Conservation (phyloP, 2,113 vertebrate genomes). For the Deroptyus accipitrinus region DNA sequence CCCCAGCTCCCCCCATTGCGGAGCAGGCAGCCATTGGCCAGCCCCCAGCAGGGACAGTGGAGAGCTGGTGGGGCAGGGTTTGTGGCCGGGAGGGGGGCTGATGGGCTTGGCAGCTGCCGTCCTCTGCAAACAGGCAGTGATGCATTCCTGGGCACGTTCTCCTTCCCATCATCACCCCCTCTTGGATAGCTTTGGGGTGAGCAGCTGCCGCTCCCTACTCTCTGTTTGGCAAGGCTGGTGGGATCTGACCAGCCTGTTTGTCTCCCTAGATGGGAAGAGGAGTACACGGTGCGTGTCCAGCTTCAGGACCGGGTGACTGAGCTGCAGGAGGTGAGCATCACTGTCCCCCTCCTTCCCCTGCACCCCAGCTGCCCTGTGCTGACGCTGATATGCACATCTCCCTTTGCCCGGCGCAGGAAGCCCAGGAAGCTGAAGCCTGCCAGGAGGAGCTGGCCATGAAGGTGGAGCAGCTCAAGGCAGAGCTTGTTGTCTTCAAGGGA, state of each 20-base stretch:
- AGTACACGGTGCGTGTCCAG: conserved; percentile 88
- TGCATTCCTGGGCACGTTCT: background rate
- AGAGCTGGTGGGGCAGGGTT: background rate
- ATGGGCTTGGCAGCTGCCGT: conserved; percentile 2
- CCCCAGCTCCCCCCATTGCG: background rate
- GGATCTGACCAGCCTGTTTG: background rate
- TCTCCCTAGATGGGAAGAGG: conserved; percentile 91
- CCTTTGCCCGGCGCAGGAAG: conserved; percentile 74
- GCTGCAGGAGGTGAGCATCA: conserved; percentile 86
- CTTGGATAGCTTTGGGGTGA: background rate
- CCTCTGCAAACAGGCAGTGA: background rate
- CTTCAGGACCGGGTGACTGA: conserved; percentile 88
- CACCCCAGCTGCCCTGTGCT: accelerated
- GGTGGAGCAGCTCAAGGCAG: conserved; percentile 93
- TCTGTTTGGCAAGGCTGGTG: background rate
- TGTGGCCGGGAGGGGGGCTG: accelerated
- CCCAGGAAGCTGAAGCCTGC: conserved; percentile 93
- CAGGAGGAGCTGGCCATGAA: conserved; percentile 93
- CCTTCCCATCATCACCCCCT: background rate
- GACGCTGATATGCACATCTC: background rate
- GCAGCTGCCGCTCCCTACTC: background rate
- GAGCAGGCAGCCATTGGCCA: background rate
- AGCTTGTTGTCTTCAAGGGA: conserved; percentile 96
- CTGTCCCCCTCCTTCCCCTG: background rate
- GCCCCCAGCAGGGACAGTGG: background rate